Evolutionary conservation across 2,797 vertebrate genomes (phyloP), one percentile per base, ranked within the genome.

Genomic region (Oryzias dopingdopingensis): DNA sequence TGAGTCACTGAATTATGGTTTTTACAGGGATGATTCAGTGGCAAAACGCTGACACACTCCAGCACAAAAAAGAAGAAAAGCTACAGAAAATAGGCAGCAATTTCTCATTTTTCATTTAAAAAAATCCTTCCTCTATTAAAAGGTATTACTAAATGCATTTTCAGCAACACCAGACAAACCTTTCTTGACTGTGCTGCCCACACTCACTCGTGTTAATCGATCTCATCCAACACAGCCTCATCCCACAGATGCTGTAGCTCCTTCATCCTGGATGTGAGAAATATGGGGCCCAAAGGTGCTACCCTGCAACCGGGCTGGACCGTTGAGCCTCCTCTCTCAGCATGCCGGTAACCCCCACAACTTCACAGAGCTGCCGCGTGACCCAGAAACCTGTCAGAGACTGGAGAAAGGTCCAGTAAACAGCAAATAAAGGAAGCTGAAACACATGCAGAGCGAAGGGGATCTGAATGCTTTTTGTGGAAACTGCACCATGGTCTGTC

Each of bases 21-120:
- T 70, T 74, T 82, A 86, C 81, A 86, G 79, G 76, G 86, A 76
- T 90, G 89, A 92, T 53, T 90, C 87, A 88, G 58, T 10, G 46
- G 22, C 6, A 16, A 54, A 43, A 54, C 72, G 66, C 62, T 16
- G 49, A 51, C 50, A 44, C 20, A 29, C 44, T 23, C 59, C 65
- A 65, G 65, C 59, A 73, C 61, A 51, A 62, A 65, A 51, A 62
- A 59, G 65, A 17, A 48, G 55, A 65, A n/a, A 24, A 49, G 62
- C 22, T 26, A 61, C 29, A 18, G 62, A 44, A 49, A 52, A 53
- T 7, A 14, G 17, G 42, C 8, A 17, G 6, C 18, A 29, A 18
- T 40, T 23, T 18, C 22, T 5, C n/a, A 42, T 26, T 49, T 53
- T 29, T 65, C 2, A 41, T 32, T 24, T 8, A 37, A 16, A 26